A percentile compares a stretch with the other conserved stretches of the same genome.
Evolutionary conservation across 2,797 vertebrate genomes (phyloP).

Genomic region (Calcarius lapponicus): DNA sequence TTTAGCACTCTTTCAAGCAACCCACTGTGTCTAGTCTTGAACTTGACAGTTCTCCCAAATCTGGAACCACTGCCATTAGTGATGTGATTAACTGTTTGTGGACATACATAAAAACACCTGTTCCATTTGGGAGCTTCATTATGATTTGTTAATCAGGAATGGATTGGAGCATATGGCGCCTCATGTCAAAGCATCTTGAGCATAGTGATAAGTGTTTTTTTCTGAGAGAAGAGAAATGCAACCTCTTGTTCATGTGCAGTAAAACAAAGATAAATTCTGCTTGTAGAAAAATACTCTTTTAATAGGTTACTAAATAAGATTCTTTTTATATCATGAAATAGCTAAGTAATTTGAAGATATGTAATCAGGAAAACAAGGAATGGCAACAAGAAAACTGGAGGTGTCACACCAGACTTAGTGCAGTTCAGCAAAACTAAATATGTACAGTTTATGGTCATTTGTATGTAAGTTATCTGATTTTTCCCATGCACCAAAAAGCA

Average conservation of each 20-base stretch:
- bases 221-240: neutral
- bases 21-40: neutral
- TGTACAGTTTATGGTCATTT: neutral
- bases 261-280: neutral
- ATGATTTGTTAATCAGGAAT: neutral
- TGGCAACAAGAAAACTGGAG: neutral
- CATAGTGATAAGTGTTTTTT: neutral
- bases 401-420: neutral
- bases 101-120: neutral
- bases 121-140: neutral
- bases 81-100: neutral
- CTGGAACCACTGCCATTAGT: neutral
- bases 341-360: neutral
- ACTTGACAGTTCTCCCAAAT: neutral
- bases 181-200: neutral
- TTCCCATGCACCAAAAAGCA: neutral
- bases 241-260: neutral
- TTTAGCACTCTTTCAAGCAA: neutral
- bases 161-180: neutral
- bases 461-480: neutral
- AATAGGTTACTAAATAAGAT: neutral
- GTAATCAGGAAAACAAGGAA: neutral
- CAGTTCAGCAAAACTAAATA: neutral
- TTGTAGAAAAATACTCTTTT: neutral
- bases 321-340: neutral